phyloP scores from a whole-genome alignment of 2,888 invertebrate genomes.

The Chrysolina americana region DNA sequence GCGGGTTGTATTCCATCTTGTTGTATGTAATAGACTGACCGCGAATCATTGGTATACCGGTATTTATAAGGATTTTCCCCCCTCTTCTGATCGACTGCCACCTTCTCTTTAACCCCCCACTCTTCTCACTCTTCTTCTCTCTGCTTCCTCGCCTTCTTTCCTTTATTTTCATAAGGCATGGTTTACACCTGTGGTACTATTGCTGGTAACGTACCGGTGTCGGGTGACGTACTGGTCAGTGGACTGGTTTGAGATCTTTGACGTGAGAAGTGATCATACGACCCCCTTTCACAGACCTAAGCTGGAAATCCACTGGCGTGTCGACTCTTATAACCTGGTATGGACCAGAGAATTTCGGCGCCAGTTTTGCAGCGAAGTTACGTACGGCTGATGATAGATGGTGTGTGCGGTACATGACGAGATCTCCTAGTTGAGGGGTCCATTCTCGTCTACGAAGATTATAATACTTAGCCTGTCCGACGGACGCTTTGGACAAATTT shows the following conservation, averaged over 20 bases:
- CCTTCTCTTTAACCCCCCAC: too few relatives aligned
- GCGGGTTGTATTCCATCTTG: too few relatives aligned
- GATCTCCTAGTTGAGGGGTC: background rate
- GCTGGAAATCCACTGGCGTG: background rate
- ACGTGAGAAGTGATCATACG: background rate
- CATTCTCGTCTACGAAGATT: slow-evolving; percentile 4
- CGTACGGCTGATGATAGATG: background rate
- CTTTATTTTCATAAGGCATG: too few relatives aligned
- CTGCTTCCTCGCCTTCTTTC: too few relatives aligned
- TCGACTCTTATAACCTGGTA: background rate
- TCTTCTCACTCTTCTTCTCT: too few relatives aligned
- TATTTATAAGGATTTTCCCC: too few relatives aligned
- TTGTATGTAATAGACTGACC: too few relatives aligned
- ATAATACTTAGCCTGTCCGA: background rate
- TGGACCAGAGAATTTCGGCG: background rate
- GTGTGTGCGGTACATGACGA: background rate
- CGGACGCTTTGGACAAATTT: too few relatives aligned
- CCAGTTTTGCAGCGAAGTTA: background rate
- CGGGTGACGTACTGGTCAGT: background rate
- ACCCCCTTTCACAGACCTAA: background rate
- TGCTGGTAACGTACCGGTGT: too few relatives aligned
- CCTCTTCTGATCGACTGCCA: too few relatives aligned
- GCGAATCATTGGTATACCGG: too few relatives aligned
- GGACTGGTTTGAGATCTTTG: background rate
- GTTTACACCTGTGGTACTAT: too few relatives aligned